Percentiles rank a stretch among this genome's conserved stretches.
These are phyloP conservation scores for Siderastrea siderea DNA, from an alignment of 92 coral and sea anemone species.

Conservation along the genomic window DNA sequence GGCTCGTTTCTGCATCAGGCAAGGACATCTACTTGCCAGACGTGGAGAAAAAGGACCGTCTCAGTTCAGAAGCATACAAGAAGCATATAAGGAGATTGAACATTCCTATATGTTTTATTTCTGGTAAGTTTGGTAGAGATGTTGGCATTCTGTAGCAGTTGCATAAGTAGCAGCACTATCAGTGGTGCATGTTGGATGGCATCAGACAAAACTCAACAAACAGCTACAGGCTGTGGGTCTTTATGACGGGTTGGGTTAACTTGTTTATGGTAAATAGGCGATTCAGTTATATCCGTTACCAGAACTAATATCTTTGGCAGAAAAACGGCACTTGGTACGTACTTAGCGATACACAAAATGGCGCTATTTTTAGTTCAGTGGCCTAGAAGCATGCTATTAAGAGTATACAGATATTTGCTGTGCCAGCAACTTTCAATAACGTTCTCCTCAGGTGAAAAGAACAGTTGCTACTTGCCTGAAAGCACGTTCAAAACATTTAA, in stretches of 20 bases:
- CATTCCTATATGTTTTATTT: conserved; percentile 54
- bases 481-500: conserved; percentile 25
- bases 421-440: too few relatives aligned
- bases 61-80: conserved; percentile 15
- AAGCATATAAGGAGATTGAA: conserved; percentile 50
- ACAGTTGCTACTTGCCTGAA: conserved; percentile 54
- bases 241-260: too few relatives aligned
- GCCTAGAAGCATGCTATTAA: too few relatives aligned
- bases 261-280: too few relatives aligned
- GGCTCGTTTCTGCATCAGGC: conserved; percentile 39
- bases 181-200: background rate
- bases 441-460: conserved; percentile 49
- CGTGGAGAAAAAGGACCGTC: conserved; percentile 24
- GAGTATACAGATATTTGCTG: too few relatives aligned
- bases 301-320: too few relatives aligned
- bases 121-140: conserved; percentile 6
- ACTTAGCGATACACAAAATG: too few relatives aligned
- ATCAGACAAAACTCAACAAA: too few relatives aligned
- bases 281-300: too few relatives aligned
- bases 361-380: too few relatives aligned
- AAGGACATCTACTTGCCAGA: conserved; percentile 63
- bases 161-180: background rate
- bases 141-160: background rate
- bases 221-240: too few relatives aligned
- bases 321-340: too few relatives aligned